Evolutionary conservation across 2,113 vertebrate genomes (phyloP).

Genomic region (Malurus cyaneus): DNA sequence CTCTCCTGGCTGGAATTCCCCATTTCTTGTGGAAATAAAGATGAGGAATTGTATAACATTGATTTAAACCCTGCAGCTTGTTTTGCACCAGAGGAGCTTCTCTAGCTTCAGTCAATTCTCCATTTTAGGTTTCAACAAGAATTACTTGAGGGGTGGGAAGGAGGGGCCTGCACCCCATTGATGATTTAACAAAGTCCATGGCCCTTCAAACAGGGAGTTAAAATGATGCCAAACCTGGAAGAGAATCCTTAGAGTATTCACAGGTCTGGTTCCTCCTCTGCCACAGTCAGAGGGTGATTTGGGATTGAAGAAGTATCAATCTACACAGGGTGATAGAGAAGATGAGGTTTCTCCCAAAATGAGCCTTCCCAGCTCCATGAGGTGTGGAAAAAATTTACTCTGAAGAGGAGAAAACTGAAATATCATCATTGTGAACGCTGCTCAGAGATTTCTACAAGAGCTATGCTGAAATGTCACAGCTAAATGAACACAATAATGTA

Average conservation of each 20-base stretch:
- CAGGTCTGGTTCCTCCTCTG: neutral
- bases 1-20: neutral
- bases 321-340: neutral
- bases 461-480: neutral
- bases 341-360: neutral
- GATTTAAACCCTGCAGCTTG: neutral
- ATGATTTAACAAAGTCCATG: fast-evolving
- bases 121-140: neutral
- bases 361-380: neutral
- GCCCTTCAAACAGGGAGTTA: neutral
- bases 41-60: neutral
- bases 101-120: neutral
- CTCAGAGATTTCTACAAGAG: neutral
- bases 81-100: neutral
- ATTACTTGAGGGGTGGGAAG: neutral
- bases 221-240: neutral
- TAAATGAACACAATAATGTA: neutral
- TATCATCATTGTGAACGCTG: fast-evolving
- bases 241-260: neutral
- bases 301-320: neutral
- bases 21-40: neutral
- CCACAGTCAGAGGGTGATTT: neutral
- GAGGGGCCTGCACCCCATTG: neutral
- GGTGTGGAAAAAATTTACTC: neutral
- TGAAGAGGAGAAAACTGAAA: neutral